Evolutionary conservation across 2,797 vertebrate species (phyloP).

Genomic region (Carapus acus): DNA sequence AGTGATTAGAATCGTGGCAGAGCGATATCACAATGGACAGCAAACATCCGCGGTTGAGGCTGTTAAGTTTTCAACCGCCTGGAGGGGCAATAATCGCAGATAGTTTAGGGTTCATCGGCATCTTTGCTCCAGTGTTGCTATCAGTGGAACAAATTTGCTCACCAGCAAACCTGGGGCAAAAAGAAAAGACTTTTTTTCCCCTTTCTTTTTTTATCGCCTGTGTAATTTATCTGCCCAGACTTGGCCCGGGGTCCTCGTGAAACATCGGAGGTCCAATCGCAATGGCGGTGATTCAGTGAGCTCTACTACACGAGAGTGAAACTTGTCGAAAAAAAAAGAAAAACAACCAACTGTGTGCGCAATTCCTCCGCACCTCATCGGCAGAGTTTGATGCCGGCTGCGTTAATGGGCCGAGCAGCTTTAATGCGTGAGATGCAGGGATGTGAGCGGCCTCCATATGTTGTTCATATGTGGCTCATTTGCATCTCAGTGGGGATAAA

Average conservation of each 20-base stretch:
- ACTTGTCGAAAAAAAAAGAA: no score
- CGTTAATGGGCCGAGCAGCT: constrained; percentile 54
- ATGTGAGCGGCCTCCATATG: constrained; percentile 49
- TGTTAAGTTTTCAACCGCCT: constrained; percentile 32
- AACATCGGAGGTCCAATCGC: constrained; percentile 18
- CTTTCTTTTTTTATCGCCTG: constrained; percentile 41
- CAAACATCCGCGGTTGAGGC: constrained; percentile 11
- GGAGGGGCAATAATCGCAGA: constrained; percentile 35
- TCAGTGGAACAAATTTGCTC: constrained; percentile 29
- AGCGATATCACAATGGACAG: constrained; percentile 19
- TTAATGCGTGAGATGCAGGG: constrained; percentile 49
- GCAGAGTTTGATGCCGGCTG: constrained; percentile 41
- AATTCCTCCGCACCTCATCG: constrained; percentile 41
- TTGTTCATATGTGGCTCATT: constrained; percentile 55
- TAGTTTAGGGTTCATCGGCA: constrained; percentile 29
- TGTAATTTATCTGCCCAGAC: constrained; percentile 40
- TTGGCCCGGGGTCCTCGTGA: constrained; percentile 35
- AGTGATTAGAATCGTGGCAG: constrained; percentile 21
- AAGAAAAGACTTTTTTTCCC: constrained; percentile 30
- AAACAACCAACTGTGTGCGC: constrained; percentile 21
- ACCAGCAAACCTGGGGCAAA: constrained; percentile 32
- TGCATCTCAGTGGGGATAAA: constrained; percentile 58
- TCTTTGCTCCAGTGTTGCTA: constrained; percentile 18
- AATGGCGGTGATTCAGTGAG: constrained; percentile 29
- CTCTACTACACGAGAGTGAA: no score